These are phyloP conservation scores for Drosophila affinis DNA, from an alignment of 2,888 invertebrate genomes.

Conservation along the genomic window DNA sequence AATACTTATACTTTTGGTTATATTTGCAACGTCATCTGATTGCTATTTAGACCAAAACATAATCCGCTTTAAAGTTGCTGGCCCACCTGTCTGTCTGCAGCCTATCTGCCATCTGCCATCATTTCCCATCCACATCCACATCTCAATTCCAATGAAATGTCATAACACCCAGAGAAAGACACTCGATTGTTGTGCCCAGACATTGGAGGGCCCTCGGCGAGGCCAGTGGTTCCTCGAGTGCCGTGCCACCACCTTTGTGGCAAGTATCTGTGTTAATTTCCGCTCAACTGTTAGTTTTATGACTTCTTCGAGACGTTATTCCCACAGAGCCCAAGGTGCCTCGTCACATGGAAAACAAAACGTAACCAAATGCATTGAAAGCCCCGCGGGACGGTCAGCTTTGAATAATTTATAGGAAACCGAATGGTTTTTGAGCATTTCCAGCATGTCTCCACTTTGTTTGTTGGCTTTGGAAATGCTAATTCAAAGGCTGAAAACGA, in stretches of 20 bases:
- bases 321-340: constrained; percentile 63
- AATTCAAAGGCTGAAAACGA: constrained; percentile 55
- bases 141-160: constrained; percentile 44
- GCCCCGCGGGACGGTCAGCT: constrained; percentile 48
- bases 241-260: neutral
- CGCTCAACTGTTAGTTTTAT: constrained; percentile 74
- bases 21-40: constrained; percentile 52
- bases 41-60: constrained; percentile 47
- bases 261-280: constrained; percentile 70
- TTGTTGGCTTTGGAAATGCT: constrained; percentile 53
- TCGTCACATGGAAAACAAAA: constrained; percentile 65
- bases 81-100: constrained; percentile 35
- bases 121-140: constrained; percentile 43
- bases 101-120: constrained; percentile 35
- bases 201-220: constrained; percentile 35
- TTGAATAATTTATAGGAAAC: constrained; percentile 69
- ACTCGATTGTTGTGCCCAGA: constrained; percentile 43
- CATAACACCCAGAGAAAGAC: constrained; percentile 11
- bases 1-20: constrained; percentile 24
- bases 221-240: constrained; percentile 33
- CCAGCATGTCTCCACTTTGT: constrained; percentile 48
- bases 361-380: constrained; percentile 44
- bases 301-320: constrained; percentile 62
- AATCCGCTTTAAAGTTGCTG: constrained; percentile 49
- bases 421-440: constrained; percentile 24